Conservation (phyloP, 2,888 invertebrate species). For the Tipula lateralis region DNA sequence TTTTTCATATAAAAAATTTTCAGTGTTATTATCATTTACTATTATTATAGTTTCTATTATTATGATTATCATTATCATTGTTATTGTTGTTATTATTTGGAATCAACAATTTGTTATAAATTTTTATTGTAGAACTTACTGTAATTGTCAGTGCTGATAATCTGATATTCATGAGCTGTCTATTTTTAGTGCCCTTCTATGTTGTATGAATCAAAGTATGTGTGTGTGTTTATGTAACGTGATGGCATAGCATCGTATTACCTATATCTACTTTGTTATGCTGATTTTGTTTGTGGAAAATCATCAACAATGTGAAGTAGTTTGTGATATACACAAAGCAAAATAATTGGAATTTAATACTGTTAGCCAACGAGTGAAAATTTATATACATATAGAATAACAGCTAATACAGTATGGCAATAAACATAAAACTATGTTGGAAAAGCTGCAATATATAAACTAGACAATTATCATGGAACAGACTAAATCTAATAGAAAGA, state of each 20-base stretch:
- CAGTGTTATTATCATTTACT: background rate
- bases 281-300: background rate
- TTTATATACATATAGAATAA: no score
- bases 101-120: conserved; percentile 19
- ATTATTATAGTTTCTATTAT: conserved; percentile 24
- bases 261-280: background rate
- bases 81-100: background rate
- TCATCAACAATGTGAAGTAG: background rate
- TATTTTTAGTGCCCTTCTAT: background rate
- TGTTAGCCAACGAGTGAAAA: background rate
- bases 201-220: background rate
- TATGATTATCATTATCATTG: background rate
- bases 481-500: no score
- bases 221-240: background rate
- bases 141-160: background rate
- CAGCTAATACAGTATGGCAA: no score
- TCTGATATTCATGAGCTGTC: background rate
- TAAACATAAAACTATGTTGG: no score
- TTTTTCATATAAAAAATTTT: no score
- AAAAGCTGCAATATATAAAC: no score
- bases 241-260: background rate
- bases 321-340: background rate
- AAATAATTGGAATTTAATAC: conserved; percentile 24
- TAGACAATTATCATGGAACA: no score
- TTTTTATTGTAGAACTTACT: background rate